Conservation (phyloP, 2,888 invertebrate genomes). For the Drosophila suboccidentalis region DNA sequence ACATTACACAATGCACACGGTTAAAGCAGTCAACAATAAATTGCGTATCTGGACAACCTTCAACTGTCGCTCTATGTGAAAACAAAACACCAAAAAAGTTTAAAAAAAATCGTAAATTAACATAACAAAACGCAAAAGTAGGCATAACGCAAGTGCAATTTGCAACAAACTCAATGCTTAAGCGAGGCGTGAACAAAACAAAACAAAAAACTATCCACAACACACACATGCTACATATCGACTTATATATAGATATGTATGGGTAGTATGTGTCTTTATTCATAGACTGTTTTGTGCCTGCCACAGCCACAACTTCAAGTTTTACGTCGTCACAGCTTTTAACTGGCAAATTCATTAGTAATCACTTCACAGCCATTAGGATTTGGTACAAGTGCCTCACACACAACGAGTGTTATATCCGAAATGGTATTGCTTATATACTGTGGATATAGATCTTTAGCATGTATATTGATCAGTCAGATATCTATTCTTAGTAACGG, state of each 20-base stretch:
- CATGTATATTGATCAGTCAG: neutral
- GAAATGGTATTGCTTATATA: neutral
- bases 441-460: neutral
- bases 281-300: conserved; percentile 12
- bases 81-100: conserved; percentile 13
- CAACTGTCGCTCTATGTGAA: conserved; percentile 63
- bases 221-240: neutral
- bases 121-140: conserved; percentile 58
- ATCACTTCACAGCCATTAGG: conserved; percentile 78
- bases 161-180: conserved; percentile 66
- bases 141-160: conserved; percentile 71
- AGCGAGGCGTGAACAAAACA: conserved; percentile 56
- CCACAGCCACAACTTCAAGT: conserved; percentile 22
- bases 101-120: conserved; percentile 64
- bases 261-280: conserved; percentile 17
- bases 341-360: conserved; percentile 71
- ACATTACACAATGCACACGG: conserved; percentile 43
- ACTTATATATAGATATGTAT: neutral
- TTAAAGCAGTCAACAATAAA: conserved; percentile 46
- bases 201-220: conserved; percentile 42
- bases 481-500: neutral
- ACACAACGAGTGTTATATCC: conserved; percentile 7
- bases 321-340: conserved; percentile 52
- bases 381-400: conserved; percentile 74
- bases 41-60: conserved; percentile 71